Percentiles rank a stretch among this genome's conserved stretches.
Conservation (phyloP, 2,888 invertebrate genomes). For the Platycnemis pennipes region DNA sequence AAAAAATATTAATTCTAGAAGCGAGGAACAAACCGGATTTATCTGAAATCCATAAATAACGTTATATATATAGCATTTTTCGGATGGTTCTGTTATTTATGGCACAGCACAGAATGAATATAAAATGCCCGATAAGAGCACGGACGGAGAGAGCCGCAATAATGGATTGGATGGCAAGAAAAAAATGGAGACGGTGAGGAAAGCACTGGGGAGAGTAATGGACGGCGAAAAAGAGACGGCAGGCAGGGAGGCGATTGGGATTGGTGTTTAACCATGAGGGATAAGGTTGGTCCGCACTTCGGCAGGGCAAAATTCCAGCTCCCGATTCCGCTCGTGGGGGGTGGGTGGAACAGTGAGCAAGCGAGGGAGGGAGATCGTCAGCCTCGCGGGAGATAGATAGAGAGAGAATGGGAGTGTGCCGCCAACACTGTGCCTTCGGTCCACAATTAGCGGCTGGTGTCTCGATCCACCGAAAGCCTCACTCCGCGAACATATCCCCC, state of each 20-base stretch:
- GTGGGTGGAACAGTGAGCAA: neutral
- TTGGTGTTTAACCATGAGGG: neutral
- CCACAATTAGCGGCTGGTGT: conserved; percentile 48
- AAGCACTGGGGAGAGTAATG: neutral
- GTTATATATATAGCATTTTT: neutral
- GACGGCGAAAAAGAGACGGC: neutral
- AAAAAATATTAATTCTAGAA: too few relatives aligned
- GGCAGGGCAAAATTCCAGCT: neutral
- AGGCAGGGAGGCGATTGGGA: neutral
- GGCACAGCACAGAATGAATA: neutral
- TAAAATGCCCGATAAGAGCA: neutral
- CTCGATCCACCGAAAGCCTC: conserved; percentile 18
- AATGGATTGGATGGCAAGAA: neutral
- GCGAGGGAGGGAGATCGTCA: neutral
- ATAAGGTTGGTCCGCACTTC: neutral
- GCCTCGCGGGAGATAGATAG: neutral
- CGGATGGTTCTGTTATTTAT: neutral
- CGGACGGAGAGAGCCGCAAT: neutral
- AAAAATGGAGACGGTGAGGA: neutral
- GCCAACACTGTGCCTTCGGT: conserved; percentile 53
- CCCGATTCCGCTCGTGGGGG: neutral
- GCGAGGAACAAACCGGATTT: too few relatives aligned
- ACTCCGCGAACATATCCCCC: neutral
- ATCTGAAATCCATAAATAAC: too few relatives aligned
- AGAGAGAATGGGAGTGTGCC: neutral